Conservation (phyloP, 2,797 vertebrate genomes). For the Netta rufina region DNA sequence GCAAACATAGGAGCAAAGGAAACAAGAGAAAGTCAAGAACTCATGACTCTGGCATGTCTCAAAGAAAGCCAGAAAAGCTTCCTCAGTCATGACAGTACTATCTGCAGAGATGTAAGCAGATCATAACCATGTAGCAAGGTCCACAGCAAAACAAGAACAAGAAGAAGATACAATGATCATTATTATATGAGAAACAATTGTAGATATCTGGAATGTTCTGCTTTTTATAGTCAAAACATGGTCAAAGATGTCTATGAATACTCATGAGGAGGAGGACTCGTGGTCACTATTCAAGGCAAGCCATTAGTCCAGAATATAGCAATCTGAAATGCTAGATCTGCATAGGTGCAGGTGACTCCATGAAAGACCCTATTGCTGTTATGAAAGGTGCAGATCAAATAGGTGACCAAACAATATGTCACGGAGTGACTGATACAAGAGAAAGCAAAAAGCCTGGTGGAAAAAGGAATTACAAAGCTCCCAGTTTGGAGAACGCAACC, state of each 20-base stretch:
- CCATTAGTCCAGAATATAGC: constrained; percentile 69
- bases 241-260: constrained; percentile 66
- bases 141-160: constrained; percentile 58
- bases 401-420: constrained; percentile 71
- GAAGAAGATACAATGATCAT: constrained; percentile 68
- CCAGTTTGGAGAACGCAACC: constrained; percentile 82
- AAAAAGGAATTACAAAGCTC: constrained; percentile 88
- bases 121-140: constrained; percentile 77
- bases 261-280: constrained; percentile 56
- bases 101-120: constrained; percentile 65
- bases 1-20: constrained; percentile 38
- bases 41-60: constrained; percentile 72
- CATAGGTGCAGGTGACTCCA: constrained; percentile 50
- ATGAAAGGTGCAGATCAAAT: constrained; percentile 68
- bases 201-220: constrained; percentile 75
- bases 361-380: constrained; percentile 62
- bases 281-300: constrained; percentile 63
- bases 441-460: constrained; percentile 81
- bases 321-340: constrained; percentile 64
- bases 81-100: constrained; percentile 68
- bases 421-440: constrained; percentile 19
- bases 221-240: constrained; percentile 75
- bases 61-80: constrained; percentile 72
- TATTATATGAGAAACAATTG: constrained; percentile 66
- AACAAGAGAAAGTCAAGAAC: constrained; percentile 71